Evolutionary conservation across 1,140 invertebrate genomes (phyloP).

Genomic region (Cecropterus lyciades): DNA sequence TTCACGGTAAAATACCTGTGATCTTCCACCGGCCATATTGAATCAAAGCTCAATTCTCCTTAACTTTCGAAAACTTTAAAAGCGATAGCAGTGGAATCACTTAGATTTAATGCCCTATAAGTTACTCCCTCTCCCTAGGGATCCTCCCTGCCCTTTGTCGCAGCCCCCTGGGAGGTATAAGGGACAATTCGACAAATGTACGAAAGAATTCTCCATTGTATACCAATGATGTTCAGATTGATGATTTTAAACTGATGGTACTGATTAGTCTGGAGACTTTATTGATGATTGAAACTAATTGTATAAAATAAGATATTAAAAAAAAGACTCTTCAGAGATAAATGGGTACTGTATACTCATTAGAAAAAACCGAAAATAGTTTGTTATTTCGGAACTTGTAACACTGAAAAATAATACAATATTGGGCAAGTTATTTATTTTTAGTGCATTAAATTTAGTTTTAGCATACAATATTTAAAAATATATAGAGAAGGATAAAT

Average conservation of each 20-base stretch:
- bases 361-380: too few species aligned
- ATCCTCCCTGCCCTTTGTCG: slow-evolving; percentile 59
- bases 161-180: slow-evolving; percentile 52
- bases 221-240: slow-evolving; percentile 17
- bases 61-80: slow-evolving; percentile 66
- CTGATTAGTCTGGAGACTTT: slow-evolving; percentile 3
- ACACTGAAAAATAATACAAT: too few species aligned
- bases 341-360: too few species aligned
- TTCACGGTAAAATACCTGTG: slow-evolving; percentile 21
- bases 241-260: slow-evolving; percentile 15
- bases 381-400: too few species aligned
- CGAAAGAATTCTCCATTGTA: slow-evolving; percentile 56
- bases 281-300: neutral
- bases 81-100: slow-evolving; percentile 67
- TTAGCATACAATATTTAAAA: too few species aligned
- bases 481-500: too few species aligned
- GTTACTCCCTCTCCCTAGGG: slow-evolving; percentile 58
- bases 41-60: slow-evolving; percentile 42
- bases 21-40: slow-evolving; percentile 25
- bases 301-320: too few species aligned
- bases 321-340: too few species aligned
- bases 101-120: slow-evolving; percentile 79
- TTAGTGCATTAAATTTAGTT: too few species aligned
- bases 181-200: slow-evolving; percentile 63
- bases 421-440: too few species aligned